Conservation (phyloP, 2,888 invertebrate species). For the Acronicta psi region DNA sequence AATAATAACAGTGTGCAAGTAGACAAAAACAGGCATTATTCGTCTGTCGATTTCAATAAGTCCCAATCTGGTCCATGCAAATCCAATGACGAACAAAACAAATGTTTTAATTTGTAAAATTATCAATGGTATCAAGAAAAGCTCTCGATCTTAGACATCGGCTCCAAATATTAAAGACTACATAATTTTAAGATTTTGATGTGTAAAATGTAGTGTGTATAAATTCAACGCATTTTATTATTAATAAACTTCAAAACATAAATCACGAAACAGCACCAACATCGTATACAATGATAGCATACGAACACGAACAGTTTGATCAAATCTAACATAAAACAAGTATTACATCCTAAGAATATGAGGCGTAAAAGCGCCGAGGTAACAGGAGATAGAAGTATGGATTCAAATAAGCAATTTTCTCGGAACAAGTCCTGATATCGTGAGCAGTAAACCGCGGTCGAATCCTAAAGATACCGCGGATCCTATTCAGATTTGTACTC, state of each 20-base stretch:
- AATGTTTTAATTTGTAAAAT: too few species aligned
- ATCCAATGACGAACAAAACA: too few species aligned
- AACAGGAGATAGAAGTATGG: constrained; percentile 68
- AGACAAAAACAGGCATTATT: too few species aligned
- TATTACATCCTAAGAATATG: constrained; percentile 60
- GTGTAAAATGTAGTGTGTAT: too few species aligned
- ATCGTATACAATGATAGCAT: constrained; percentile 23
- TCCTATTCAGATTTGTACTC: constrained; percentile 75
- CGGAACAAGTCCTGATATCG: constrained; percentile 67
- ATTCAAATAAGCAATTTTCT: constrained; percentile 82
- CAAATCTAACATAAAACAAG: constrained; percentile 23
- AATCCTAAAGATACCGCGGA: constrained; percentile 59
- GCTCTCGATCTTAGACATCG: too few species aligned
- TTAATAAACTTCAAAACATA: too few species aligned
- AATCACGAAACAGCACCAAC: constrained; percentile 6
- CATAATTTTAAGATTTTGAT: too few species aligned
- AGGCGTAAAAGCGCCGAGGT: constrained; percentile 61
- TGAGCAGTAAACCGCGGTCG: constrained; percentile 77
- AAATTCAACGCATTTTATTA: too few species aligned
- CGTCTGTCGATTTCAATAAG: too few species aligned
- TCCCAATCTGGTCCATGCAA: too few species aligned
- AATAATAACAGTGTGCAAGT: neutral
- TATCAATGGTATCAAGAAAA: too few species aligned
- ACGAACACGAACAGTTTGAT: constrained; percentile 14
- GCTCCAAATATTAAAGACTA: too few species aligned